Conservation (phyloP, 2,888 invertebrate genomes). For the Drosophila putrida region DNA sequence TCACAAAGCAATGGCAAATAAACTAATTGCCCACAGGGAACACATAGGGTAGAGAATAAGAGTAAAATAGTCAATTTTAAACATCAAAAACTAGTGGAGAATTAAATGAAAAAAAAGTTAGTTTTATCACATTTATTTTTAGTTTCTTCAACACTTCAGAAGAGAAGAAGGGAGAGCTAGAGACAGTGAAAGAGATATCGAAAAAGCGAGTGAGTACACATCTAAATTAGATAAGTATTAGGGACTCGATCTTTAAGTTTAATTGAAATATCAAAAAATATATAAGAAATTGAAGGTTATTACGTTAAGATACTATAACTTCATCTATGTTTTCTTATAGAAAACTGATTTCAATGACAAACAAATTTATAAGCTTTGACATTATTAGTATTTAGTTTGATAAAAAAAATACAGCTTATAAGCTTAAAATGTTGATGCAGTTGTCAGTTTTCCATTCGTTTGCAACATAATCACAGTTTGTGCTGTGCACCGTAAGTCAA, state of each 20-base stretch:
- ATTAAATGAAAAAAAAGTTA: not conserved
- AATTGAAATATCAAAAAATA: no score
- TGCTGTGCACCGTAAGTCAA: slow-evolving; percentile 21
- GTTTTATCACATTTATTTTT: no score
- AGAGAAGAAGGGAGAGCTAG: no score
- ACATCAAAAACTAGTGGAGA: not conserved
- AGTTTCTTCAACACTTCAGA: no score
- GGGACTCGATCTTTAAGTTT: not conserved
- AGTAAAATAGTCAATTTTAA: not conserved
- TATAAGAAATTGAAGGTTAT: no score
- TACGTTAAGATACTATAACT: no score
- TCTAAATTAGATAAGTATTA: not conserved
- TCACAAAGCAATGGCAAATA: slow-evolving; percentile 7
- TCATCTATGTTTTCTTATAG: no score
- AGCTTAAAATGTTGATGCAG: slow-evolving; percentile 8
- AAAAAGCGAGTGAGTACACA: no score
- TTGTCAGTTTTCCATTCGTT: slow-evolving; percentile 6
- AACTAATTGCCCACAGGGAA: slow-evolving; percentile 12
- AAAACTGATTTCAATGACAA: not conserved
- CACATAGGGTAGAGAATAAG: not conserved
- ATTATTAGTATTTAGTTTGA: not conserved
- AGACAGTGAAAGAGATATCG: no score
- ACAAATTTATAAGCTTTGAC: not conserved
- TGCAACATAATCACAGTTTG: slow-evolving; percentile 19
- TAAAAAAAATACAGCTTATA: not conserved